phyloP scores from a whole-genome alignment of 2,113 vertebrate species.

The Rhipidura dahli region DNA sequence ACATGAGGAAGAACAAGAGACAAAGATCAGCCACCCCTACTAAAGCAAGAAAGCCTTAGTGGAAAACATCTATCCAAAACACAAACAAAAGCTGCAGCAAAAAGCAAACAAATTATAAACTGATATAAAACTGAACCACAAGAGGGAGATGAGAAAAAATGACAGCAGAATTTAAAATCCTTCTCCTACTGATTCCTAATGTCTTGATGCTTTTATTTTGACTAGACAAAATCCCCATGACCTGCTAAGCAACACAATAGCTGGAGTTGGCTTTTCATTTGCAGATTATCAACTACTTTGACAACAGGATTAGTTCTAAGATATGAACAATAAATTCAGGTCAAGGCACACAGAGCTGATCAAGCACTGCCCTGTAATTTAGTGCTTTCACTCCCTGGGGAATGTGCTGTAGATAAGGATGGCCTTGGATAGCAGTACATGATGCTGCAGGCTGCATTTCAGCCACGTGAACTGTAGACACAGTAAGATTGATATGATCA shows the following conservation, averaged over 20 bases:
- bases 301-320: not conserved
- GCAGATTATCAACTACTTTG: not conserved
- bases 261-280: not conserved
- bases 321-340: not conserved
- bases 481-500: not conserved
- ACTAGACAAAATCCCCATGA: not conserved
- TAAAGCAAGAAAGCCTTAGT: not conserved
- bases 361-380: not conserved
- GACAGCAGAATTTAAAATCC: not conserved
- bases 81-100: not conserved
- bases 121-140: not conserved
- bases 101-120: not conserved
- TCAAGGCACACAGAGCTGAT: not conserved
- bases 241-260: not conserved
- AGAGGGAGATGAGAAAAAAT: not conserved
- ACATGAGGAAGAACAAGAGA: not conserved
- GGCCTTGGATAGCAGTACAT: not conserved
- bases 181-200: not conserved
- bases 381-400: not conserved
- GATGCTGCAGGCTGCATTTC: not conserved
- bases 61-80: not conserved
- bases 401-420: not conserved
- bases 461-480: not conserved
- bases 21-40: not conserved
- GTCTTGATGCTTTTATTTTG: not conserved